Conservation (phyloP, 2,888 invertebrate genomes). For the Gnatocerus cornutus region DNA sequence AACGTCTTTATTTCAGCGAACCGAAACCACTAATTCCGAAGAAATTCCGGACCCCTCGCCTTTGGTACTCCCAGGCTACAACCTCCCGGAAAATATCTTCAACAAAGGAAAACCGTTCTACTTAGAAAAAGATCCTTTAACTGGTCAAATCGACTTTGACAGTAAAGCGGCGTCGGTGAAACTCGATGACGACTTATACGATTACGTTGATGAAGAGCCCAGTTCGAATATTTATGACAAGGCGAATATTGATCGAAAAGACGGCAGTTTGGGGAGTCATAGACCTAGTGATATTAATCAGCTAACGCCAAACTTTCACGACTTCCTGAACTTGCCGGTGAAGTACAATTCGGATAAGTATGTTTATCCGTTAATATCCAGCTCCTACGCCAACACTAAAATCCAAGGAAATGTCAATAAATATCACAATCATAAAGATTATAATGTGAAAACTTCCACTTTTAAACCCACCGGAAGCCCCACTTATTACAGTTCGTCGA, state of each 20-base stretch:
- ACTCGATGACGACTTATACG: conserved; percentile 61
- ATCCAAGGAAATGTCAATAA: conserved; percentile 79
- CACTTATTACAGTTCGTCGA: conserved; percentile 64
- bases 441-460: conserved; percentile 63
- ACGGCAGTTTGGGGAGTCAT: conserved; percentile 66
- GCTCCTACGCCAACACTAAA: conserved; percentile 82
- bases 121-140: conserved; percentile 79
- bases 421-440: conserved; percentile 72
- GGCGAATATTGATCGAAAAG: conserved; percentile 70
- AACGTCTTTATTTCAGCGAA: not conserved
- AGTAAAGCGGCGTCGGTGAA: conserved; percentile 71
- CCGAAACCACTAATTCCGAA: conserved; percentile 55
- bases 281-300: conserved; percentile 78
- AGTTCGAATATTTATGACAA: conserved; percentile 66
- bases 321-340: conserved; percentile 79
- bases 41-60: conserved; percentile 69
- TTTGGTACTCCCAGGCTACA: conserved; percentile 69
- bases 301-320: conserved; percentile 78
- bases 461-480: conserved; percentile 67
- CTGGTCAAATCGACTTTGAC: conserved; percentile 78
- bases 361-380: conserved; percentile 80
- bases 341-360: conserved; percentile 81
- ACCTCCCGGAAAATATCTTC: conserved; percentile 75
- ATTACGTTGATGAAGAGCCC: conserved; percentile 65
- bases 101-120: conserved; percentile 83